Percentiles rank a stretch among this genome's conserved stretches.
Evolutionary conservation across 2,113 vertebrate species (phyloP).

Genomic region (Gambusia holbrooki): DNA sequence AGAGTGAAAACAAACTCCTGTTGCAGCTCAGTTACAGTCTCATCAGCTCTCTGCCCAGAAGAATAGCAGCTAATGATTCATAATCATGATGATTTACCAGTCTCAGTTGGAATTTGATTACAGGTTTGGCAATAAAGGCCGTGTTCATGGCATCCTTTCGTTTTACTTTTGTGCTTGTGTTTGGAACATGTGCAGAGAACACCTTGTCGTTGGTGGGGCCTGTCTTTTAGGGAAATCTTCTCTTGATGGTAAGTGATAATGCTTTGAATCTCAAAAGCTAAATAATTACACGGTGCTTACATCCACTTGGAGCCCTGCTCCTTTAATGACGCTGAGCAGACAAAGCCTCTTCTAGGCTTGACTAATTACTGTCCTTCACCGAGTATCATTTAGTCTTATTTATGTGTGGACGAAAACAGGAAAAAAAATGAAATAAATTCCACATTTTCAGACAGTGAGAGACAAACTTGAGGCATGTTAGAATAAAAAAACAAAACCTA

Average conservation of each 20-base stretch:
- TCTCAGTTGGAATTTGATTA: constrained; percentile 39
- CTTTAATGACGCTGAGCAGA: constrained; percentile 35
- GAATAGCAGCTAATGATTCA: constrained; percentile 57
- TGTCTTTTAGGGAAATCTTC: constrained; percentile 20
- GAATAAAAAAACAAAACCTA: not conserved
- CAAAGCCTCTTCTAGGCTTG: constrained; percentile 36
- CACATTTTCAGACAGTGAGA: constrained; percentile 1
- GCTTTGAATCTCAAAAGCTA: constrained; percentile 44
- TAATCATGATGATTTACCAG: constrained; percentile 28
- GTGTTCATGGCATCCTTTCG: not conserved
- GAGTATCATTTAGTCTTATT: constrained; percentile 12
- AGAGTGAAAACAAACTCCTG: constrained; percentile 1
- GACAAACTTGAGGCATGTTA: not conserved
- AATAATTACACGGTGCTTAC: constrained; percentile 64
- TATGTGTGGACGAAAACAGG: not conserved
- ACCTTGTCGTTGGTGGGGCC: not conserved
- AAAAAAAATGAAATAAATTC: not conserved
- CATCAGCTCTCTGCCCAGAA: constrained; percentile 18
- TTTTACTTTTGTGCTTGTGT: not conserved
- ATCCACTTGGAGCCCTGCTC: constrained; percentile 29
- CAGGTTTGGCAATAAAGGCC: constrained; percentile 30
- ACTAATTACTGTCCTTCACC: constrained; percentile 57
- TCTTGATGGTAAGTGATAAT: constrained; percentile 43
- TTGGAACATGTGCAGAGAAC: constrained; percentile 6
- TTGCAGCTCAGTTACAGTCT: constrained; percentile 19